phyloP scores from a whole-genome alignment of 2,113 vertebrate genomes.

The Osmerus mordax region DNA sequence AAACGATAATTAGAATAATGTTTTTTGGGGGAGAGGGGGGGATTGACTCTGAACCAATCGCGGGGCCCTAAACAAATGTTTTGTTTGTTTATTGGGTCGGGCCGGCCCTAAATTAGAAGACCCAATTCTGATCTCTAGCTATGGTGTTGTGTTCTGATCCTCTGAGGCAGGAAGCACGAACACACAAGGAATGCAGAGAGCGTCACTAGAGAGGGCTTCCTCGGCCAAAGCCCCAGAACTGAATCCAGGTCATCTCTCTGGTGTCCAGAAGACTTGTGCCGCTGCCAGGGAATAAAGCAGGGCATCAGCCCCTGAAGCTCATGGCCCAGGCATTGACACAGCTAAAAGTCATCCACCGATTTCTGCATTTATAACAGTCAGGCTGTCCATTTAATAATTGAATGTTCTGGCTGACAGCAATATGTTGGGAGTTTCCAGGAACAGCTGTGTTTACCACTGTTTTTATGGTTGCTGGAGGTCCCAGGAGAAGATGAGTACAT shows the following conservation, averaged over 20 bases:
- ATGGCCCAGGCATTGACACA: slow-evolving; percentile 19
- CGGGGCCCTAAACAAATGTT: too few relatives aligned
- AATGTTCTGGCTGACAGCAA: slow-evolving; percentile 28
- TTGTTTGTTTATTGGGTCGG: too few relatives aligned
- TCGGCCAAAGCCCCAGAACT: neutral
- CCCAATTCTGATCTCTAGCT: too few relatives aligned
- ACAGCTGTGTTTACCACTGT: slow-evolving; percentile 34
- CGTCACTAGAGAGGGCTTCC: slow-evolving; percentile 8
- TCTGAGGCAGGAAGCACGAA: neutral
- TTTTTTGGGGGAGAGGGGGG: too few relatives aligned
- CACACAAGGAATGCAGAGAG: slow-evolving; percentile 31
- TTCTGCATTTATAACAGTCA: slow-evolving; percentile 28
- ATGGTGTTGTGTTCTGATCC: neutral
- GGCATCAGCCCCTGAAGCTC: slow-evolving; percentile 5
- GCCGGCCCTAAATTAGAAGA: too few relatives aligned
- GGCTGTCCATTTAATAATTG: slow-evolving; percentile 33
- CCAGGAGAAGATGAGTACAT: slow-evolving; percentile 10
- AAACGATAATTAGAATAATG: too few relatives aligned
- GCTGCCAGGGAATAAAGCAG: slow-evolving; percentile 17
- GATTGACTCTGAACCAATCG: too few relatives aligned
- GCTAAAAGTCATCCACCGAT: slow-evolving; percentile 18
- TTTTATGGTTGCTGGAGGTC: slow-evolving; percentile 16
- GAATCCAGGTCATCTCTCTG: slow-evolving; percentile 23
- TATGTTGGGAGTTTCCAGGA: slow-evolving; percentile 29
- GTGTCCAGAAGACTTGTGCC: slow-evolving; percentile 15